Evolutionary conservation across 2,888 invertebrate genomes (phyloP).

Genomic region (Lamproptera curius): DNA sequence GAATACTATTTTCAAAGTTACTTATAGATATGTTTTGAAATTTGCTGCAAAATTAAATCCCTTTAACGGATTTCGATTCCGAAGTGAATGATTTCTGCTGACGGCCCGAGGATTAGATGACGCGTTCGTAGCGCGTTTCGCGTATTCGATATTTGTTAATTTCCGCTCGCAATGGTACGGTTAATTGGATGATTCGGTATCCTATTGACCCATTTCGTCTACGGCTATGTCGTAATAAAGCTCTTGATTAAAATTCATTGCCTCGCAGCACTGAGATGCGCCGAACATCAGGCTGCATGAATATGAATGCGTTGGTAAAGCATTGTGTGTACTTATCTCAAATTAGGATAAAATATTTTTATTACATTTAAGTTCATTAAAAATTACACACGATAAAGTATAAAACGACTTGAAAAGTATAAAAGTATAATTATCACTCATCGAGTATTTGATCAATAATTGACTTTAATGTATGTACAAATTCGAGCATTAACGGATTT

Average conservation of each 20-base stretch:
- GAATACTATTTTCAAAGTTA: too few relatives aligned
- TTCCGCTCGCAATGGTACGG: conserved; percentile 7
- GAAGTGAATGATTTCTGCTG: background rate
- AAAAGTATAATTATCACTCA: too few relatives aligned
- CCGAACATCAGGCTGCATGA: conserved; percentile 8
- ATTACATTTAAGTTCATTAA: background rate
- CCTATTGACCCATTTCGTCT: conserved; percentile 12
- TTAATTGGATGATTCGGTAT: conserved; percentile 19
- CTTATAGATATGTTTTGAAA: too few relatives aligned
- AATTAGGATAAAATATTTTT: too few relatives aligned
- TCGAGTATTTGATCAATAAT: too few relatives aligned
- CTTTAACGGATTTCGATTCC: too few relatives aligned
- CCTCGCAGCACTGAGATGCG: conserved; percentile 12
- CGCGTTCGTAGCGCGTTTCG: background rate
- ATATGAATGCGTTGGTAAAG: conserved; percentile 17
- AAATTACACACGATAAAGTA: background rate
- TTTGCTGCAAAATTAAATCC: too few relatives aligned
- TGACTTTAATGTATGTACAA: too few relatives aligned
- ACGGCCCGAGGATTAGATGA: background rate
- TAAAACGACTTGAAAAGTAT: too few relatives aligned
- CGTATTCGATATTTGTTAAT: conserved; percentile 7
- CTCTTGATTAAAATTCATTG: conserved; percentile 22
- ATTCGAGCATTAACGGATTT: too few relatives aligned
- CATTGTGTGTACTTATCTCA: too few relatives aligned
- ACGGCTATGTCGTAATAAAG: conserved; percentile 5